Conservation (phyloP, 30 jellyfish, hydroid and myxozoan species). For the Catostylus mosaicus region DNA sequence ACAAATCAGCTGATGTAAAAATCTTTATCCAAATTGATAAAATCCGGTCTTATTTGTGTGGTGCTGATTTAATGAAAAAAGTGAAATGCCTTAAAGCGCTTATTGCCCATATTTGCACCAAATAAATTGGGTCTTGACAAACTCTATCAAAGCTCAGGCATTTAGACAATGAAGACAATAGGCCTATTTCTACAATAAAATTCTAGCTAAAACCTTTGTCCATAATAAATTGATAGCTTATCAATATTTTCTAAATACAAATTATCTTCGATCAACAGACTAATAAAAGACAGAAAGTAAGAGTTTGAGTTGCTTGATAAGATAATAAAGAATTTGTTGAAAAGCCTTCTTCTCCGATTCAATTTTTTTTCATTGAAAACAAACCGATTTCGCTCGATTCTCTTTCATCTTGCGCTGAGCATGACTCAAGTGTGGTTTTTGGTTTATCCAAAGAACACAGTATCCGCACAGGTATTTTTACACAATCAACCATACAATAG, state of each 20-base stretch:
- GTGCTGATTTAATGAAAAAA: too few relatives aligned
- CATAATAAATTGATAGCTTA: constrained; percentile 14
- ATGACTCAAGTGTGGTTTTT: constrained; percentile 5
- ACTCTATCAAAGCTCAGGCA: neutral
- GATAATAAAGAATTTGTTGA: constrained; percentile 7
- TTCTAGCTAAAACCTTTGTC: neutral
- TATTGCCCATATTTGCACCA: neutral
- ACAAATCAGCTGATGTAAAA: too few relatives aligned
- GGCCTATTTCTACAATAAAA: neutral
- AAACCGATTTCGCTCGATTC: neutral
- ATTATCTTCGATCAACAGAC: constrained; percentile 25
- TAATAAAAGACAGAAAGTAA: constrained; percentile 14
- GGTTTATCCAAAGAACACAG: neutral
- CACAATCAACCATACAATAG: neutral
- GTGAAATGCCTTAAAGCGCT: neutral
- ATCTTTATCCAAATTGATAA: too few relatives aligned
- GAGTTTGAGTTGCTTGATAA: constrained; percentile 20
- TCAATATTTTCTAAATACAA: constrained; percentile 27
- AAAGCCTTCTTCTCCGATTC: neutral
- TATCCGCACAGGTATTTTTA: neutral
- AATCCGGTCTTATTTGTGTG: too few relatives aligned
- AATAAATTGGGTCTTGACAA: neutral
- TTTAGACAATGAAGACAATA: constrained; percentile 1
- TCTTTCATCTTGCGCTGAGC: constrained; percentile 6
- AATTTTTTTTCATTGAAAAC: neutral